Conservation (phyloP, 2,888 invertebrate species). For the Tachina fera region DNA sequence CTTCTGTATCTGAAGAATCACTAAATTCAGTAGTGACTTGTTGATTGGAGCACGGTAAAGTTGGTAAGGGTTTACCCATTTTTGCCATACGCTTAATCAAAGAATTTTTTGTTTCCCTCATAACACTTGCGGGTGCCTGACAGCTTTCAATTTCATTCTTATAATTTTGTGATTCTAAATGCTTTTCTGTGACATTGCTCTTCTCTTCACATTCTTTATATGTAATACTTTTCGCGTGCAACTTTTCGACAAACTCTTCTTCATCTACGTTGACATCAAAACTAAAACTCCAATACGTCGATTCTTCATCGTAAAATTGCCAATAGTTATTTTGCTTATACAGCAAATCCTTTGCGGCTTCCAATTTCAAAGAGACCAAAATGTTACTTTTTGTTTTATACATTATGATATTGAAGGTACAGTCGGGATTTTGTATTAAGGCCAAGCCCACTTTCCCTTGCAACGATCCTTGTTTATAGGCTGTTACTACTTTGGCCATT, state of each 20-base stretch:
- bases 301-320: slow-evolving; percentile 83
- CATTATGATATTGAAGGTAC: slow-evolving; percentile 74
- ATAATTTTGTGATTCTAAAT: background rate
- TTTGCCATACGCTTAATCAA: slow-evolving; percentile 85
- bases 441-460: slow-evolving; percentile 83
- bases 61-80: slow-evolving; percentile 84
- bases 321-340: slow-evolving; percentile 73
- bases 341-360: slow-evolving; percentile 24
- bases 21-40: slow-evolving; percentile 79
- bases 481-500: slow-evolving; percentile 76
- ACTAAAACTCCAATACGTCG: slow-evolving; percentile 85
- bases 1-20: slow-evolving; percentile 83
- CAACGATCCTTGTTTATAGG: slow-evolving; percentile 77
- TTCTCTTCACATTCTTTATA: slow-evolving; percentile 55
- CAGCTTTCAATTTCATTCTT: slow-evolving; percentile 4
- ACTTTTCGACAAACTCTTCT: slow-evolving; percentile 65
- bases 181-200: background rate
- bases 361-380: slow-evolving; percentile 74
- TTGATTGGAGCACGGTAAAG: slow-evolving; percentile 72
- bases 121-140: background rate
- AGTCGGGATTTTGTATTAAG: slow-evolving; percentile 79
- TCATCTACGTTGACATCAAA: slow-evolving; percentile 79
- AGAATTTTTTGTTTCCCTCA: slow-evolving; percentile 57
- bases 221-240: slow-evolving; percentile 52
- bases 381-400: slow-evolving; percentile 77